Base-by-base conservation (phyloP, 2,888 invertebrate species). In the Caenorhabditis sp. region DNA sequence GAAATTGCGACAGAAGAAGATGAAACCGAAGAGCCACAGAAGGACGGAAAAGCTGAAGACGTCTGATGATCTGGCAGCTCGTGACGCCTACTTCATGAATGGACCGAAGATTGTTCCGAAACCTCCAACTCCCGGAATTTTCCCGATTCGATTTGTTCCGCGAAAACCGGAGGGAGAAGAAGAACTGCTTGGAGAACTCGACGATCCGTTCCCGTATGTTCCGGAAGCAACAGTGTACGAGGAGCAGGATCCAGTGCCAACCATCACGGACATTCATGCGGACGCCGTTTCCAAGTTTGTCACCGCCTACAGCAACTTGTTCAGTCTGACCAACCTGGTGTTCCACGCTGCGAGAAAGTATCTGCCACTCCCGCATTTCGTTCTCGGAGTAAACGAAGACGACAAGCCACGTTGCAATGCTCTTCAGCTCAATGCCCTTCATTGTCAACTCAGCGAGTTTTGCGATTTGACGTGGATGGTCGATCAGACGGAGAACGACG, bases 391-490 rank as follows among this genome's bases (percentile, higher is more conserved):
- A 11, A 46, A 45, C 4, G 50, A 32, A 0, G 24, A 37, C 7
- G 56, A 58, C 17, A 45, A 37, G 22, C 32, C 56, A 24, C 35
- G 27, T 7, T 75, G 75, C 32, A 70, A 75, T 24, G 11, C 32
- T 3, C 41, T 68, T 9, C 55, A 70, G 32, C 24, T 75, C 0
- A 50, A 45, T 27, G 55, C 68, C 0, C 30, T 70, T 15, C 75
- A 75, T 32, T 45, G 52, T 20, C 75, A 75, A 30, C 52, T 75
- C 24, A 43, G 27, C 4, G 62, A 62, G 27, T 27, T 75, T 3
- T n/a, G 50, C 0, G 75, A 75, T 53, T 27, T 68, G n/a, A 58
- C 68, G 0, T 75, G 75, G 75, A 17, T 46, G 13, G 27, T 75
- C 1, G 26, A 52, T 24, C 26, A 43, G 0, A 58, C 66, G 6